phyloP scores from a whole-genome alignment of 1,140 invertebrate genomes.

The Kradibia gibbosae region DNA sequence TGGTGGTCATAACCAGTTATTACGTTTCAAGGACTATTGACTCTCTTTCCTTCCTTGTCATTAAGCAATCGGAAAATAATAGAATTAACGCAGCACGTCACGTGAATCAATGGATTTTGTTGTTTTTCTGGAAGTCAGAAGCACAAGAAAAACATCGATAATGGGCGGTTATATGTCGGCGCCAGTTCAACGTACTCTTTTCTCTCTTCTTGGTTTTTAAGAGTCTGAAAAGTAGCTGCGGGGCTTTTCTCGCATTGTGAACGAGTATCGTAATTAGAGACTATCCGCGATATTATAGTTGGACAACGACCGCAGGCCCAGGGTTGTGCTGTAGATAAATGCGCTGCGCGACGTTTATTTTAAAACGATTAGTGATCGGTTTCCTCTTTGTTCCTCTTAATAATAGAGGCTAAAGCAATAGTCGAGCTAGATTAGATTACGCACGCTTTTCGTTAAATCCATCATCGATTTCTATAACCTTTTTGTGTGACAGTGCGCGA shows the following conservation, averaged over 20 bases:
- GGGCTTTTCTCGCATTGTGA: conserved; percentile 27
- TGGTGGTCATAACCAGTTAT: conserved; percentile 9
- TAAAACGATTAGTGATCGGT: conserved; percentile 38
- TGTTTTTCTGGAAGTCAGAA: conserved; percentile 41
- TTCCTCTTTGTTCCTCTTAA: conserved; percentile 33
- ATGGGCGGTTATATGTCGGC: conserved; percentile 36
- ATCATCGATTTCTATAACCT: neutral
- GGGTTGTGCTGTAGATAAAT: conserved; percentile 26
- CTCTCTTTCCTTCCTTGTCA: neutral
- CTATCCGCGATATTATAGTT: conserved; percentile 27
- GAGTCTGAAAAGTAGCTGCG: conserved; percentile 35
- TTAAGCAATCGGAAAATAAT: conserved; percentile 34
- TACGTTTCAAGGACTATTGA: conserved; percentile 7
- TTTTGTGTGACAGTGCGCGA: neutral
- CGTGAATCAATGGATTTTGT: conserved; percentile 18
- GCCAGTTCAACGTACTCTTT: conserved; percentile 43
- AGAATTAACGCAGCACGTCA: conserved; percentile 11
- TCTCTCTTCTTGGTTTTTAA: conserved; percentile 15
- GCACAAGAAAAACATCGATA: conserved; percentile 40
- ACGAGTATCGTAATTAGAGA: conserved; percentile 35
- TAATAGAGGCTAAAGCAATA: neutral
- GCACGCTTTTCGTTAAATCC: conserved; percentile 1
- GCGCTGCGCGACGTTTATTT: conserved; percentile 27
- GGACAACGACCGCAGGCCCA: conserved; percentile 23
- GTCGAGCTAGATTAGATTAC: conserved; percentile 41